Percentiles rank a stretch among this genome's conserved stretches.
These are phyloP conservation scores for Netelia virgata DNA, from an alignment of 2,888 invertebrate genomes.

Conservation along the genomic window DNA sequence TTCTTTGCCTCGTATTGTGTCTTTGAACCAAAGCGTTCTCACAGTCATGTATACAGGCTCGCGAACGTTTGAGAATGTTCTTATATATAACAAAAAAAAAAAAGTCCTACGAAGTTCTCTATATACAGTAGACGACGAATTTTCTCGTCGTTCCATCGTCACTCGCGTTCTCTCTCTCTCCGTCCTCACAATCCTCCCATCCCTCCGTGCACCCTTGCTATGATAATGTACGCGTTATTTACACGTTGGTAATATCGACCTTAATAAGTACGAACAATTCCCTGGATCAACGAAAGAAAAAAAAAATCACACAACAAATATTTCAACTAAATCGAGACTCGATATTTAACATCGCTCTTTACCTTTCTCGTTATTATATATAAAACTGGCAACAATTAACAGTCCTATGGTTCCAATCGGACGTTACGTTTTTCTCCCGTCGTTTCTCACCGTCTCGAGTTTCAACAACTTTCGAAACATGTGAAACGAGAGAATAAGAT, in stretches of 20 bases:
- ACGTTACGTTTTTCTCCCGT: constrained; percentile 22
- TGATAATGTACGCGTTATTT: constrained; percentile 73
- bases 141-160: constrained; percentile 38
- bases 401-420: constrained; percentile 78
- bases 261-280: constrained; percentile 83
- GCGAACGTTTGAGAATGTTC: constrained; percentile 13
- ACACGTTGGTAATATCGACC: constrained; percentile 79
- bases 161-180: constrained; percentile 3
- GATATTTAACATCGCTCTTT: constrained; percentile 70
- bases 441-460: neutral
- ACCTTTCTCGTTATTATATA: constrained; percentile 72
- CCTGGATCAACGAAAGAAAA: constrained; percentile 79
- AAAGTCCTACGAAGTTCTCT: constrained; percentile 46
- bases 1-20: constrained; percentile 13
- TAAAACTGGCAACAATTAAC: constrained; percentile 85
- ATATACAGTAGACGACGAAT: constrained; percentile 69
- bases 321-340: constrained; percentile 78
- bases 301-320: constrained; percentile 80
- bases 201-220: constrained; percentile 51
- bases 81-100: constrained; percentile 29
- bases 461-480: neutral
- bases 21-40: neutral
- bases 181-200: constrained; percentile 18
- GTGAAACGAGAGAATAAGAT: constrained; percentile 3
- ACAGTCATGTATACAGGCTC: constrained; percentile 48